phyloP scores from a whole-genome alignment of 1,140 invertebrate genomes.

The Lordiphosa mommai region DNA sequence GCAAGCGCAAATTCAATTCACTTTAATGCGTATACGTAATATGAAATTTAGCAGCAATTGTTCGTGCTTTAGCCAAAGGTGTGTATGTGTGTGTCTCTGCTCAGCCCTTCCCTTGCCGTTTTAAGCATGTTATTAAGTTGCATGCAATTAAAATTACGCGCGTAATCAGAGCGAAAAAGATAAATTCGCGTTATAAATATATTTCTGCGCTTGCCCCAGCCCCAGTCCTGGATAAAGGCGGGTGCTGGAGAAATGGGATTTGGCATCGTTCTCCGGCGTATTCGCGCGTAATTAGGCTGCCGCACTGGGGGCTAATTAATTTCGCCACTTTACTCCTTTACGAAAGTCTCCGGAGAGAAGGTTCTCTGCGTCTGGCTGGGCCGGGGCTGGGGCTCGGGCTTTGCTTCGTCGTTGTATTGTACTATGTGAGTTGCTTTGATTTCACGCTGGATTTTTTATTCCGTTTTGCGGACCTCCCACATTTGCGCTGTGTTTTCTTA shows the following conservation, averaged over 20 bases:
- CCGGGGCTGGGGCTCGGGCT: conserved; percentile 27
- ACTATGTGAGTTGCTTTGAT: conserved; percentile 29
- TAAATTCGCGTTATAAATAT: conserved; percentile 74
- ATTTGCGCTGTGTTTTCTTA: conserved; percentile 37
- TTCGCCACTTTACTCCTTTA: conserved; percentile 71
- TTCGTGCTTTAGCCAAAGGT: neutral
- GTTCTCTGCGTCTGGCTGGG: too few relatives aligned
- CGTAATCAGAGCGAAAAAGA: conserved; percentile 76
- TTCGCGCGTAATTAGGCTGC: conserved; percentile 65
- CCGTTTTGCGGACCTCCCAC: conserved; percentile 4
- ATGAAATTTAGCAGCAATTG: neutral
- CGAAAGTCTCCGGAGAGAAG: conserved; percentile 49
- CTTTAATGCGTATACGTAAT: conserved; percentile 26
- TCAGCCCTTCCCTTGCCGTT: conserved; percentile 8
- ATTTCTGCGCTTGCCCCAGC: conserved; percentile 50
- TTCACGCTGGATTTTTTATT: conserved; percentile 19
- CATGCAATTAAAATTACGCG: conserved; percentile 76
- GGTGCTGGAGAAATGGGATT: conserved; percentile 3
- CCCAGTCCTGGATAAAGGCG: conserved; percentile 11
- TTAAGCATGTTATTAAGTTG: conserved; percentile 66
- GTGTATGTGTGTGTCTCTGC: conserved; percentile 10
- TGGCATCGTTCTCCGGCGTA: conserved; percentile 34
- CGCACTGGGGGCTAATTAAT: conserved; percentile 77
- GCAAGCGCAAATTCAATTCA: conserved; percentile 1
- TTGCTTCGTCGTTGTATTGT: conserved; percentile 30